Evolutionary conservation across 2,113 vertebrate genomes (phyloP).

Genomic region (Chlorodrepanis virens): DNA sequence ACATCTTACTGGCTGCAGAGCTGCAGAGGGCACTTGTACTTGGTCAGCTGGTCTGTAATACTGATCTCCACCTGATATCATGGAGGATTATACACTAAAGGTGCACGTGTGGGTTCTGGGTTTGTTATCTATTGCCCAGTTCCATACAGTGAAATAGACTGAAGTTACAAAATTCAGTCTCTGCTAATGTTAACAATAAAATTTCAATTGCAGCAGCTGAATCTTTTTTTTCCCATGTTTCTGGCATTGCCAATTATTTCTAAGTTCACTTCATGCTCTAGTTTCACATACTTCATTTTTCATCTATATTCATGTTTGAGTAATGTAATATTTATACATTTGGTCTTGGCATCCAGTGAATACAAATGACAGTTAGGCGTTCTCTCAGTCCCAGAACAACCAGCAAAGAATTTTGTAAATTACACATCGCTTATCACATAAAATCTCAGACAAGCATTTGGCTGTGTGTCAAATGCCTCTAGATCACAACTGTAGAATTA

Average conservation of each 20-base stretch:
- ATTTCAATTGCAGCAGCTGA: not conserved
- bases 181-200: not conserved
- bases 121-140: not conserved
- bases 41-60: not conserved
- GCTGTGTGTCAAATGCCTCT: constrained; percentile 6
- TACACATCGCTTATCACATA: constrained; percentile 15
- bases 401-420: constrained; percentile 44
- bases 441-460: constrained; percentile 34
- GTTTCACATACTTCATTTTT: constrained; percentile 17
- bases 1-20: not conserved
- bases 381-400: constrained; percentile 26
- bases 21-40: not conserved
- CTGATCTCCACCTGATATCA: not conserved
- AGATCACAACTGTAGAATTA: not conserved
- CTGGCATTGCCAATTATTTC: not conserved
- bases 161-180: not conserved
- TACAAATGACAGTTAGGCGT: constrained; percentile 4
- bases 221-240: not conserved
- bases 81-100: not conserved
- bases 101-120: not conserved
- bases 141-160: not conserved
- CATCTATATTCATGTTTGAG: constrained; percentile 37
- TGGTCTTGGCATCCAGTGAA: constrained; percentile 41
- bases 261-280: not conserved
- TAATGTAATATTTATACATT: constrained; percentile 56